Evolutionary conservation across 2,113 vertebrate genomes (phyloP), one percentile per base, ranked within the genome.

Genomic region (Ptyas mucosa): DNA sequence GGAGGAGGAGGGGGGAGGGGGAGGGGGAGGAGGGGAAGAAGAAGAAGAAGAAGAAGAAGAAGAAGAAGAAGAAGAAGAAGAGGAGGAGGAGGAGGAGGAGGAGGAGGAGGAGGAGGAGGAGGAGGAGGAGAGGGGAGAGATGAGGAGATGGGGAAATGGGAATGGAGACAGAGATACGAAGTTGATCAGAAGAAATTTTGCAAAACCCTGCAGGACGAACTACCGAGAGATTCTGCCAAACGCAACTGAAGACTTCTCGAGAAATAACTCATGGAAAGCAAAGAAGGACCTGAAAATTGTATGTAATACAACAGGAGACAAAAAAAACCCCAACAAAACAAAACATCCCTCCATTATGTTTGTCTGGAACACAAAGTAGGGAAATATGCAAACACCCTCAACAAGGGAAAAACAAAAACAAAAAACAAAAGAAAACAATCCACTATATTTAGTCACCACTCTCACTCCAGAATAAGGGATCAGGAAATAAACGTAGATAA

Each of bases 241-340:
- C 95, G 89, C 88, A 91, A 90, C 89, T 85, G 87, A 95, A 96
- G 90, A 81, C 88, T 94, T 95, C 92, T 89, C 94, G 92, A 95
- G 95, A 97, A 97, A 97, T 96, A 96, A 96, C 81, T 96, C 94
- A 95, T 93, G 91, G 95, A 53, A 69, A 90, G 89, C 96, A 94
- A 96, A 95, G 49, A 97, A 95, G 85, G 14, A 96, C 97, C 97
- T 97, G 96, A 97, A 97, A 98, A 97, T 97, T 87, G 51, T 97
- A 98, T 95, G 95, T 96, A 97, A 97, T 97, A 98, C 96, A 95
- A 92, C 86, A 81, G 34, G 55, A 94, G 93, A 94, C 94, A 52
- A 58, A 2, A 15, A 96, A 97, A 11, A 10, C n/a, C n/a, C n/a
- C n/a, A 46, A 46, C 43, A 46, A 46, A 24, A 23, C 1, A 1